These are phyloP conservation scores for Gobio gobio DNA, from an alignment of 2,113 vertebrate genomes.

Conservation along the genomic window DNA sequence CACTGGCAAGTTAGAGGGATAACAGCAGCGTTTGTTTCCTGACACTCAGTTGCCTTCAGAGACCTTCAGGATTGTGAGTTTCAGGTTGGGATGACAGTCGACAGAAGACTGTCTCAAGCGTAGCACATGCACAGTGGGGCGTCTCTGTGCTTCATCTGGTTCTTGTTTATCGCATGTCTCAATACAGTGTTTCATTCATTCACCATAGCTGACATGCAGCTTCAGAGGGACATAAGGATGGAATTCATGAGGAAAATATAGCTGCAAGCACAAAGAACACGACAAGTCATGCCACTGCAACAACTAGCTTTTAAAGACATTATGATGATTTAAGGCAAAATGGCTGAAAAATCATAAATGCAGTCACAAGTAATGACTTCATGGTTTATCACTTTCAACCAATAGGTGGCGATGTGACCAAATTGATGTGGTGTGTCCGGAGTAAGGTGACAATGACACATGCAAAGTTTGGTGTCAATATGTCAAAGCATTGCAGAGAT, in stretches of 20 bases:
- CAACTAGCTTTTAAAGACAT: too few relatives aligned
- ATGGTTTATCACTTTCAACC: too few relatives aligned
- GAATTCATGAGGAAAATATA: not conserved
- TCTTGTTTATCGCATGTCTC: not conserved
- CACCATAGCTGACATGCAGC: not conserved
- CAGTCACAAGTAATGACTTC: too few relatives aligned
- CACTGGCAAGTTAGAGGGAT: constrained; percentile 68
- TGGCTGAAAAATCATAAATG: too few relatives aligned
- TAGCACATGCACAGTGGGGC: constrained; percentile 4
- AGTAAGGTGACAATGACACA: too few relatives aligned
- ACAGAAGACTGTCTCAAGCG: constrained; percentile 43
- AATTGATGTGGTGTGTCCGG: too few relatives aligned
- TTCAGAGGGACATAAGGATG: not conserved
- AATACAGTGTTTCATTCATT: not conserved
- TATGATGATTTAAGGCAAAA: too few relatives aligned
- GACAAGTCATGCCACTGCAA: too few relatives aligned
- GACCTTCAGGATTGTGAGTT: constrained; percentile 42
- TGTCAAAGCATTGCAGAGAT: too few relatives aligned
- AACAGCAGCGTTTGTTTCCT: constrained; percentile 70
- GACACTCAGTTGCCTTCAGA: constrained; percentile 37
- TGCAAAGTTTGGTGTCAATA: too few relatives aligned
- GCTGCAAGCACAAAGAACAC: too few relatives aligned
- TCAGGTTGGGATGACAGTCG: constrained; percentile 49
- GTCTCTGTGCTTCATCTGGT: not conserved
- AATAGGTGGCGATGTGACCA: too few relatives aligned